These are phyloP conservation scores for Neomorphus geoffroyi DNA, from an alignment of 2,797 vertebrate genomes.

Conservation along the genomic window DNA sequence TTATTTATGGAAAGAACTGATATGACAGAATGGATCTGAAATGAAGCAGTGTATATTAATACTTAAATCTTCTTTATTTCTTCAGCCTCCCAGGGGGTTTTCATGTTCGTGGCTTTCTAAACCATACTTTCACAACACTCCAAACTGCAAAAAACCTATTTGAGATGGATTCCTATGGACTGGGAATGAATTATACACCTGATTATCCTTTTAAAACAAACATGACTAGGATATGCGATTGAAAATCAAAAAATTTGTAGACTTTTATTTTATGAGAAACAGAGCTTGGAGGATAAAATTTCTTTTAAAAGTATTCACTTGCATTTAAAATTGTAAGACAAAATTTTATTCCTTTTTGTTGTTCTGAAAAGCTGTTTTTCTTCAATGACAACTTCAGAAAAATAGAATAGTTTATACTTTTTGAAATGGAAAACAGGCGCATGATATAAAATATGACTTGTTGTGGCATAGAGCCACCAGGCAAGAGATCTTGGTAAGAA, in stretches of 20 bases:
- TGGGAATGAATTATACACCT: not conserved
- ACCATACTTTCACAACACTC: not conserved
- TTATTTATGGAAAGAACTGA: not conserved
- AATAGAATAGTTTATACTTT: not conserved
- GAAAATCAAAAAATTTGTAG: not conserved
- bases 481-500: not conserved
- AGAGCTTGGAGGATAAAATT: not conserved
- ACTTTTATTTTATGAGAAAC: not conserved
- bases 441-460: not conserved
- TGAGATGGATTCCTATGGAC: not conserved
- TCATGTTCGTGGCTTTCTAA: not conserved
- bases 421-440: not conserved
- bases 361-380: not conserved
- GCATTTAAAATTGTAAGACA: not conserved
- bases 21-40: not conserved
- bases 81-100: not conserved
- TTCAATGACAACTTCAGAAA: not conserved
- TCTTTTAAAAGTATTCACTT: not conserved
- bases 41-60: not conserved
- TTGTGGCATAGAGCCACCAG: no score
- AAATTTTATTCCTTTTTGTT: not conserved
- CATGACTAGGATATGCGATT: rapidly evolving
- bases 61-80: not conserved
- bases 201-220: not conserved
- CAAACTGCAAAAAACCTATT: not conserved